A percentile compares a stretch with the other conserved stretches of the same genome.
Evolutionary conservation across 2,113 vertebrate genomes (phyloP).

Genomic region (Leucoraja erinaceus): DNA sequence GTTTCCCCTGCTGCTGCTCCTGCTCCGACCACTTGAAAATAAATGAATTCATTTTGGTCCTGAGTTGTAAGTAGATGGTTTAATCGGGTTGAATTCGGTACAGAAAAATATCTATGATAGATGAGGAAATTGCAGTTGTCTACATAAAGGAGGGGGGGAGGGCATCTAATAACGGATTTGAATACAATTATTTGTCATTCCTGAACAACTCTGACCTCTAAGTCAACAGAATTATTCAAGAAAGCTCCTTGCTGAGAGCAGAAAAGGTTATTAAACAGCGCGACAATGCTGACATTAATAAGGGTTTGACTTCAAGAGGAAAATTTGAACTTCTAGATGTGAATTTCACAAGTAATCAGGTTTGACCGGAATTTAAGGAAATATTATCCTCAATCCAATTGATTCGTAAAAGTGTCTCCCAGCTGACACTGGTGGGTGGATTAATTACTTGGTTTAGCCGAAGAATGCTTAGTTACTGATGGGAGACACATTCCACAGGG

Average conservation of each 20-base stretch:
- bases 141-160: too few species aligned
- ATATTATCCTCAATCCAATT: neutral
- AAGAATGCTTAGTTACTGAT: too few species aligned
- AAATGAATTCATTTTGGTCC: too few species aligned
- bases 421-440: too few species aligned
- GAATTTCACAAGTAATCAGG: neutral
- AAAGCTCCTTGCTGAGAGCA: neutral
- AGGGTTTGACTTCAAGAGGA: neutral
- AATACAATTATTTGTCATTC: neutral
- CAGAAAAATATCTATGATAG: neutral
- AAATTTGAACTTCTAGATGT: too few species aligned
- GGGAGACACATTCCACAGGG: neutral
- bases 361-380: neutral
- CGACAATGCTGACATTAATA: neutral
- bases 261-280: neutral
- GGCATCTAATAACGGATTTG: neutral
- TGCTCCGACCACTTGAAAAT: too few species aligned
- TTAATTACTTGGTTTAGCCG: too few species aligned
- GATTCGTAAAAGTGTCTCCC: too few species aligned
- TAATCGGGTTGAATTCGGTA: neutral
- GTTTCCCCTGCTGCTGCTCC: too few species aligned
- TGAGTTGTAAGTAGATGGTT: neutral
- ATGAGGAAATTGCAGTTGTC: neutral
- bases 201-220: neutral
- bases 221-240: neutral